These are phyloP conservation scores for Scartelaos histophorus DNA, from an alignment of 2,113 vertebrate genomes.

Conservation along the genomic window DNA sequence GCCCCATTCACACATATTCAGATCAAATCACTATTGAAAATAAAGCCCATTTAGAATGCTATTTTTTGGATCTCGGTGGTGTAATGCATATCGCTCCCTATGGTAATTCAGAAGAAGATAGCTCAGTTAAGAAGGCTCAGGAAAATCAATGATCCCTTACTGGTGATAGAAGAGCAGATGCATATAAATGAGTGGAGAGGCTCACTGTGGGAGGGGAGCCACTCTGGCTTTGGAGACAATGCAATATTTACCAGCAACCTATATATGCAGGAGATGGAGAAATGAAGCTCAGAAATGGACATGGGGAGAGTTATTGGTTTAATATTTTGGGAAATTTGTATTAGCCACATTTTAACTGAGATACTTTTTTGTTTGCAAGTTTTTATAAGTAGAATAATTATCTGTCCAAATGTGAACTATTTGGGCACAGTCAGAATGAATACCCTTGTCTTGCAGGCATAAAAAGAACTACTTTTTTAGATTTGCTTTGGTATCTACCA, in stretches of 20 bases:
- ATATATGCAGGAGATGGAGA: neutral
- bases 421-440: neutral
- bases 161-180: slow-evolving; percentile 60
- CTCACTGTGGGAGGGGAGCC: slow-evolving; percentile 15
- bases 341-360: neutral
- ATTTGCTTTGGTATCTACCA: no score
- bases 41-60: slow-evolving; percentile 66
- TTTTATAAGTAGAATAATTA: neutral
- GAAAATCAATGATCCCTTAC: slow-evolving; percentile 72
- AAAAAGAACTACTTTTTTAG: no score
- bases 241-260: slow-evolving; percentile 2
- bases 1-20: slow-evolving; percentile 68
- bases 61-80: slow-evolving; percentile 60
- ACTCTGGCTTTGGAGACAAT: slow-evolving; percentile 8
- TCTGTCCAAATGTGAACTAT: neutral
- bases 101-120: slow-evolving; percentile 75
- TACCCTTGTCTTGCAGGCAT: no score
- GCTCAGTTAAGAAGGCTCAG: slow-evolving; percentile 67
- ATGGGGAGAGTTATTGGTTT: neutral
- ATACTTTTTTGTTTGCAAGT: no score
- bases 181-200: slow-evolving; percentile 61
- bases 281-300: neutral
- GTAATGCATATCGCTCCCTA: slow-evolving; percentile 63
- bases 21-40: slow-evolving; percentile 69
- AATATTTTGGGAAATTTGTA: neutral